A percentile compares a stretch with the other conserved stretches of the same genome.
These are phyloP conservation scores for Beris morrisii DNA, from an alignment of 2,888 invertebrate species.

Conservation along the genomic window DNA sequence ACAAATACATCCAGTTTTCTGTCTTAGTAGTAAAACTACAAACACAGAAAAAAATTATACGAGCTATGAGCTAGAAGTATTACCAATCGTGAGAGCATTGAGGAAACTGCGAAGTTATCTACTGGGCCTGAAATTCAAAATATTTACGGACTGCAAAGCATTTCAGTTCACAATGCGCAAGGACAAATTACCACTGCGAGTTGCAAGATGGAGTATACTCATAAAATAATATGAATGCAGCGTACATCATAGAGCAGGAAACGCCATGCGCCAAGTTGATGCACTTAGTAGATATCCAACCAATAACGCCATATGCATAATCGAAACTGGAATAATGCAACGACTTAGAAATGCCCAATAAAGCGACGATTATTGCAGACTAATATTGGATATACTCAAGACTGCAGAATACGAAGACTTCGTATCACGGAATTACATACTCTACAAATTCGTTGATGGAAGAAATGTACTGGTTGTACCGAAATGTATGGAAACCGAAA, in stretches of 20 bases:
- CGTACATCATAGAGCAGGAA: conserved; percentile 20
- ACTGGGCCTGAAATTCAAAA: conserved; percentile 43
- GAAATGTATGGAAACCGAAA: conserved; percentile 42
- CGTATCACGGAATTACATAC: too few species aligned
- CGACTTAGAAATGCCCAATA: background rate
- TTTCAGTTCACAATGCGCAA: conserved; percentile 45
- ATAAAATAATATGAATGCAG: background rate
- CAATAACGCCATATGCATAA: conserved; percentile 14
- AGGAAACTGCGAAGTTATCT: conserved; percentile 46
- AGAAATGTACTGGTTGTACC: conserved; percentile 45
- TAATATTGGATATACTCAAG: too few species aligned
- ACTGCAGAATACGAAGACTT: too few species aligned
- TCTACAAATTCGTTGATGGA: background rate
- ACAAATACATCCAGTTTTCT: conserved; percentile 31
- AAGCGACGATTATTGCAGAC: too few species aligned
- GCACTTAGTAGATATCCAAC: conserved; percentile 16
- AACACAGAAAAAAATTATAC: conserved; percentile 43
- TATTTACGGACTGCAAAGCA: conserved; percentile 45
- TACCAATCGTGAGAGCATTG: conserved; percentile 45
- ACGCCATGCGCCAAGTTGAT: conserved; percentile 7
- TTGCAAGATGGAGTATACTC: conserved; percentile 44
- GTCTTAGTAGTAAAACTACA: conserved; percentile 43
- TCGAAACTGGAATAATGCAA: background rate
- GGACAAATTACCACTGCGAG: conserved; percentile 40
- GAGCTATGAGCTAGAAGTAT: conserved; percentile 47